Percentiles rank a stretch among this genome's conserved stretches.
Evolutionary conservation across 2,888 invertebrate species (phyloP).

Genomic region (Rhimphoctona megacephalus): DNA sequence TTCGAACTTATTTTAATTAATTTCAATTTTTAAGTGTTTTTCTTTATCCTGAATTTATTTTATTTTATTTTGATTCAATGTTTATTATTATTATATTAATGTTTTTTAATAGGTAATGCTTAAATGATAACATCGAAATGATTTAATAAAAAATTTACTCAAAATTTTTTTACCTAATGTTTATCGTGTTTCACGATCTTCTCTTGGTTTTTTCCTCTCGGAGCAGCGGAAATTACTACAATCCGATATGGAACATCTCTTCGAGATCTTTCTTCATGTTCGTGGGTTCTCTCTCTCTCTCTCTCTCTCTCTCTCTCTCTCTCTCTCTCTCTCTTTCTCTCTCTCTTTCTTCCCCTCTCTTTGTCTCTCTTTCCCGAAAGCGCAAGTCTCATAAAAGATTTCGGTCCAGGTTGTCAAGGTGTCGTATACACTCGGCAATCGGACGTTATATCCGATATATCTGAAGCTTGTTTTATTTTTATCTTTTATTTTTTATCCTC

Average conservation of each 20-base stretch:
- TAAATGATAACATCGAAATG: not conserved
- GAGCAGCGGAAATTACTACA: constrained; percentile 45
- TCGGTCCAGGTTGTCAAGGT: constrained; percentile 32
- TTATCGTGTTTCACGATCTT: not conserved
- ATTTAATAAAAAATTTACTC: not conserved
- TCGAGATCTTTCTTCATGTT: constrained; percentile 12
- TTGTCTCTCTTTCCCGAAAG: constrained; percentile 83
- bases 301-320: not conserved
- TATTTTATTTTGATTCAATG: not conserved
- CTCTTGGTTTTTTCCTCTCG: constrained; percentile 23
- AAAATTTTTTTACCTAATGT: not conserved
- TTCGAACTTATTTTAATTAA: not conserved
- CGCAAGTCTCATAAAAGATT: constrained; percentile 85
- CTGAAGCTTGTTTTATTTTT: constrained; percentile 86
- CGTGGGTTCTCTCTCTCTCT: not conserved
- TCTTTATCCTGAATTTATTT: not conserved
- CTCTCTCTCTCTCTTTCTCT: not conserved
- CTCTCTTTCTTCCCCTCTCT: not conserved
- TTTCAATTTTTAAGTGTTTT: not conserved
- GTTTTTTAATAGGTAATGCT: not conserved
- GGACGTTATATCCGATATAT: constrained; percentile 88
- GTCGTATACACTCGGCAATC: constrained; percentile 42
- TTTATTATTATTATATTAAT: not conserved
- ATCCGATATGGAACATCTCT: constrained; percentile 36
- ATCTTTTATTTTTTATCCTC: constrained; percentile 85